Evolutionary conservation across 2,113 vertebrate genomes (phyloP).

Genomic region (Electrona antarctica): DNA sequence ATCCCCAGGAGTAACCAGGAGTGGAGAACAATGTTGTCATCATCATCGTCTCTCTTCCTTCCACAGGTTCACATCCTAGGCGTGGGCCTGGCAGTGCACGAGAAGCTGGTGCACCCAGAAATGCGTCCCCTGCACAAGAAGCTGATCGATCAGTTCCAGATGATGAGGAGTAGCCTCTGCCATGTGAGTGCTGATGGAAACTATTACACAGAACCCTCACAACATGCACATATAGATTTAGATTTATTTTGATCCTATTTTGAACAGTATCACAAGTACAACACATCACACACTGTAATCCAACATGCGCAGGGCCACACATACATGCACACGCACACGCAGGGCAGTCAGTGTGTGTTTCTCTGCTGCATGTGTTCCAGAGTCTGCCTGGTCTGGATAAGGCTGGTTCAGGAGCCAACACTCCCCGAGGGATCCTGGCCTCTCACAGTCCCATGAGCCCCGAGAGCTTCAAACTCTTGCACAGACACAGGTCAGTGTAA

Average conservation of each 20-base stretch:
- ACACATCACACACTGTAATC: too few species aligned
- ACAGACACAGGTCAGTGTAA: conserved; percentile 87
- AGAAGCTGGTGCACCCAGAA: conserved; percentile 97
- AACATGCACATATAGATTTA: not conserved
- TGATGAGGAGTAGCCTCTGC: conserved; percentile 96
- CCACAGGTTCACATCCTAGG: conserved; percentile 91
- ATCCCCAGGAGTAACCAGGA: too few species aligned
- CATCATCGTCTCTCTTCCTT: not conserved
- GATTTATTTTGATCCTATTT: not conserved
- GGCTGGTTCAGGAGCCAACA: conserved; percentile 81
- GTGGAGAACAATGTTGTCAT: too few species aligned
- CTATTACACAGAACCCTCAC: not conserved
- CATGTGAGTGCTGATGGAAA: conserved; percentile 81
- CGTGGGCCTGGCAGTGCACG: conserved; percentile 92
- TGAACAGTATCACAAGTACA: too few species aligned
- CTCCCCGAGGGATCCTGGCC: conserved; percentile 84
- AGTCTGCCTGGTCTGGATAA: conserved; percentile 92
- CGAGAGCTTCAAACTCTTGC: conserved; percentile 90
- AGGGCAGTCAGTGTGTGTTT: conserved; percentile 54
- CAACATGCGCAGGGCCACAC: not conserved
- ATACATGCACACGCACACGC: not conserved
- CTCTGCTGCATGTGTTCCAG: conserved; percentile 77
- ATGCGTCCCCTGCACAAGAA: conserved; percentile 99
- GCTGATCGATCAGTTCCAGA: conserved; percentile 98
- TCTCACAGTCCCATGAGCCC: conserved; percentile 91